These are phyloP conservation scores for Todiramphus saurophagus DNA, from an alignment of 2,113 vertebrate genomes.

Conservation along the genomic window DNA sequence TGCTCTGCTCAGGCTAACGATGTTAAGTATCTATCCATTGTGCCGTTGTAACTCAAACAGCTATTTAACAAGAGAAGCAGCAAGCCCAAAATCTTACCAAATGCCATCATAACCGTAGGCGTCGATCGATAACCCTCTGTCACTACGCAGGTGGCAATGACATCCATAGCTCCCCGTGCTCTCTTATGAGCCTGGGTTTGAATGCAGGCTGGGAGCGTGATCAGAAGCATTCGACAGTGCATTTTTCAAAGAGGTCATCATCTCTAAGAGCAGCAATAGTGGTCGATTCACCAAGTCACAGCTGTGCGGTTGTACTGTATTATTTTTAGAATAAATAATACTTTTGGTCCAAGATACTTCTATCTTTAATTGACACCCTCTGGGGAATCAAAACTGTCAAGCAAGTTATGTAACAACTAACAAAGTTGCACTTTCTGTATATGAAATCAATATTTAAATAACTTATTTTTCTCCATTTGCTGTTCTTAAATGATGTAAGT, in stretches of 20 bases:
- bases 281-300: slow-evolving; percentile 73
- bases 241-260: slow-evolving; percentile 25
- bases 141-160: neutral
- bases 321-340: slow-evolving; percentile 68
- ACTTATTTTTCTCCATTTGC: slow-evolving; percentile 96
- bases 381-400: slow-evolving; percentile 71
- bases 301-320: slow-evolving; percentile 70
- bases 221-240: neutral
- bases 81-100: neutral
- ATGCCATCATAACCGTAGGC: neutral
- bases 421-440: slow-evolving; percentile 98
- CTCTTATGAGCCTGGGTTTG: neutral
- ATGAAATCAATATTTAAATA: slow-evolving; percentile 99
- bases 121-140: neutral
- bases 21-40: neutral
- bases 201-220: neutral
- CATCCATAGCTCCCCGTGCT: neutral
- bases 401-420: slow-evolving; percentile 92
- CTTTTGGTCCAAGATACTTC: slow-evolving; percentile 68
- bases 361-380: slow-evolving; percentile 71
- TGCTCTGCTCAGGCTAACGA: slow-evolving; percentile 42
- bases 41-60: slow-evolving; percentile 16
- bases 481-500: slow-evolving; percentile 96
- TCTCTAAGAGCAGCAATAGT: slow-evolving; percentile 62
- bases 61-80: slow-evolving; percentile 43